Base-by-base conservation (phyloP, 2,888 invertebrate species). In the Diaphora mendica region DNA sequence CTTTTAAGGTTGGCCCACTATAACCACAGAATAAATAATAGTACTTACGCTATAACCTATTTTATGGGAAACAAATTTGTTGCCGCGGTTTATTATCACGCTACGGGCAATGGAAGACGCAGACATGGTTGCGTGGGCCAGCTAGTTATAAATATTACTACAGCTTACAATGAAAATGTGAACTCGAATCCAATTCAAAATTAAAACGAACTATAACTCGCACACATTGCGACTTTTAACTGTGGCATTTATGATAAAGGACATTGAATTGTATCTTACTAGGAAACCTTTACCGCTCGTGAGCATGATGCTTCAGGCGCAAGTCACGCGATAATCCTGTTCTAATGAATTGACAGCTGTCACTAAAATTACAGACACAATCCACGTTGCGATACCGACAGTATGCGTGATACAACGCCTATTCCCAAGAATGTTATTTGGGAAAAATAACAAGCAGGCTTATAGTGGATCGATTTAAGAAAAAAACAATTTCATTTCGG, bases 321-420 rank as follows among this genome's bases (percentile, higher is more conserved):
- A 73, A 81, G 82, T 82, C 83, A 84, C 86, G 85, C 85, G 78
- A 86, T 84, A 82, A 82, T 81, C 78, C 79, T 69, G 68, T 66
- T 65, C 68, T 85, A 82, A 84, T 83, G 80, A 84, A 86, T 85
- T 85, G 87, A 81, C 86, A 84, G 86, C 85, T 82, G 83, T 82
- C 86, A 80, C 76, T 81, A 75, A 76, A 81, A 82, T 81, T 78
- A 83, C 79, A 72, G 80, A 78, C 76, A 74, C 82, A 86, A 86
- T 86, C 82, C 79, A 72, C 66, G 77, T 70, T 72, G 70, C 77
- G 76, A 82, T 78, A 75, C 75, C 48, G 72, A 70, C 59, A 66
- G 44, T 30, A 44, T 64, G 26, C 35, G 39, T 42, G 48, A 30
- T 62, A 62, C 42, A 42, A 51, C 17, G 59, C 59, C 62, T 64